These are phyloP conservation scores for Typhlichthys eigenmanni DNA, from an alignment of 2,797 vertebrate species.

Conservation along the genomic window DNA sequence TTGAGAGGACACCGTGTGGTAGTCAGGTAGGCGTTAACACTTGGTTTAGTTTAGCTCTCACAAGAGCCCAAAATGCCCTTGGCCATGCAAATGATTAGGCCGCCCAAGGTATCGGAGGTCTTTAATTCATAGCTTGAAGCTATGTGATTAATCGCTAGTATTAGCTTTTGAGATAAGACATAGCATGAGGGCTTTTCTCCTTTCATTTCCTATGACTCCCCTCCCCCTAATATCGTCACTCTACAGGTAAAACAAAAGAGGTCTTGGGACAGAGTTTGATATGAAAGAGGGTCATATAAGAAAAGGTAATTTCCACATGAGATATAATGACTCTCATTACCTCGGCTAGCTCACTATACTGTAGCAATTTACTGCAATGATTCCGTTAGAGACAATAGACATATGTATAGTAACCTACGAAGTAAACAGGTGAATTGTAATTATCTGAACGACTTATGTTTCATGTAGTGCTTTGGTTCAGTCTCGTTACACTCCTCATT, in stretches of 20 bases:
- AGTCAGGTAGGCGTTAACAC: constrained; percentile 50
- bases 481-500: too few relatives aligned
- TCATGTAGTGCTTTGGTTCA: too few relatives aligned
- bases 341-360: constrained; percentile 51
- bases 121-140: constrained; percentile 76
- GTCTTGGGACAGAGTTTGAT: constrained; percentile 57
- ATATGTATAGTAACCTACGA: not conserved
- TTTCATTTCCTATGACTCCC: constrained; percentile 47
- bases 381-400: constrained; percentile 32
- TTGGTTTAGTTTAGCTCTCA: constrained; percentile 65
- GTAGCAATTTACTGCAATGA: constrained; percentile 46
- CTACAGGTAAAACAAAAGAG: constrained; percentile 77
- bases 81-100: constrained; percentile 74
- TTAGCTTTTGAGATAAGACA: constrained; percentile 68
- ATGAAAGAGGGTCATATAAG: constrained; percentile 34
- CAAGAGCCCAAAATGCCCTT: constrained; percentile 59
- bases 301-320: constrained; percentile 64
- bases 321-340: constrained; percentile 69
- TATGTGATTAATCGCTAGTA: constrained; percentile 74
- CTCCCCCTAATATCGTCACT: constrained; percentile 57
- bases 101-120: constrained; percentile 72
- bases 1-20: not conserved
- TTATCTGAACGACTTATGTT: too few relatives aligned
- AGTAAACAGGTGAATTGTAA: too few relatives aligned
- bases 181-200: constrained; percentile 36